Evolutionary conservation across 2,888 invertebrate genomes (phyloP).

Genomic region (Diplazon laetatorius): DNA sequence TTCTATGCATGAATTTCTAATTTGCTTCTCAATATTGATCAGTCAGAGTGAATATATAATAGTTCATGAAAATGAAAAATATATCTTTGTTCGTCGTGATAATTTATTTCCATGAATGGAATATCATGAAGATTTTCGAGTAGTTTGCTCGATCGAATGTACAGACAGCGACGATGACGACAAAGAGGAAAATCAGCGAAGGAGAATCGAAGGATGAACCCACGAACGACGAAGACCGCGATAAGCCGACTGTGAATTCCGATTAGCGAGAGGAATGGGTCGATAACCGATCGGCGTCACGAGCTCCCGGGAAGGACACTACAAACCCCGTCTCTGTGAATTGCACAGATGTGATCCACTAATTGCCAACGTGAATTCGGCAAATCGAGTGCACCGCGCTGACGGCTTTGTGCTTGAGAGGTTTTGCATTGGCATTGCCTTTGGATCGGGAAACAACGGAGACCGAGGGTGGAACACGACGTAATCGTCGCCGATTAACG

Average conservation of each 20-base stretch:
- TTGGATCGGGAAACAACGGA: conserved; percentile 36
- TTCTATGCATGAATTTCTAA: too few relatives aligned
- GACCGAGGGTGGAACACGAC: conserved; percentile 26
- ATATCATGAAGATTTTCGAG: neutral
- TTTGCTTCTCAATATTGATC: neutral
- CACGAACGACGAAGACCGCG: neutral
- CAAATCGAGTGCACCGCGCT: neutral
- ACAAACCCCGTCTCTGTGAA: neutral
- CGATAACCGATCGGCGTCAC: conserved; percentile 20
- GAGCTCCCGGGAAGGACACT: conserved; percentile 13
- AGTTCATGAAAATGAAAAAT: neutral
- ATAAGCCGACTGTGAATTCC: conserved; percentile 38
- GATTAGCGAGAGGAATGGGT: conserved; percentile 24
- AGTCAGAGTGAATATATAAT: neutral
- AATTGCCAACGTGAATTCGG: conserved; percentile 33
- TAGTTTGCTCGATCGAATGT: neutral
- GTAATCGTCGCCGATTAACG: neutral
- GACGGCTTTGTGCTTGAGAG: neutral
- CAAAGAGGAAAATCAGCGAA: conserved; percentile 7
- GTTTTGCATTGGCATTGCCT: conserved; percentile 1
- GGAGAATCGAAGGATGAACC: conserved; percentile 32
- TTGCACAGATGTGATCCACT: conserved; percentile 32
- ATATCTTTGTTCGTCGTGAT: neutral
- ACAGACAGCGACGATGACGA: conserved; percentile 11
- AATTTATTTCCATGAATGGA: neutral